These are phyloP conservation scores for Heliconius hortense DNA, from an alignment of 2,888 invertebrate genomes.

Conservation along the genomic window DNA sequence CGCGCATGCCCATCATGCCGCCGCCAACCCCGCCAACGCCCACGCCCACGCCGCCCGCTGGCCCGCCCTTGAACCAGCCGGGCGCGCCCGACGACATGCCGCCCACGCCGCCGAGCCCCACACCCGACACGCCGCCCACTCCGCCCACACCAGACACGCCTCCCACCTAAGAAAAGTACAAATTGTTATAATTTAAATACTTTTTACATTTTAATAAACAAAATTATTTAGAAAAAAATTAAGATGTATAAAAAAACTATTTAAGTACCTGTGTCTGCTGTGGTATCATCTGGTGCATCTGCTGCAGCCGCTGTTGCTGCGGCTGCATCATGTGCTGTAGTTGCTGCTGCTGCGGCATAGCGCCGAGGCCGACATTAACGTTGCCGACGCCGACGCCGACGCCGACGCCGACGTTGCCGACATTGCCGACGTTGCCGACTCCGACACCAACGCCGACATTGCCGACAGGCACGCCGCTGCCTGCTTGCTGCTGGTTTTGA, in stretches of 20 bases:
- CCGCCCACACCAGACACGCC: conserved; percentile 47
- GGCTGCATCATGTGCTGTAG: conserved; percentile 83
- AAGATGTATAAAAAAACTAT: conserved; percentile 3
- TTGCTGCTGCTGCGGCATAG: conserved; percentile 72
- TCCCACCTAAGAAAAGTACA: conserved; percentile 34
- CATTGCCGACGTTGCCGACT: conserved; percentile 51
- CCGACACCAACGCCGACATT: conserved; percentile 46
- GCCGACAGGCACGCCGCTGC: conserved; percentile 51
- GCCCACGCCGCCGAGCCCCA: conserved; percentile 47
- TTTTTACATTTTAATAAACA: not conserved
- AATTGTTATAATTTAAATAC: not conserved
- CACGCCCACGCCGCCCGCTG: conserved; percentile 50
- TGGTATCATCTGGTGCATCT: conserved; percentile 81
- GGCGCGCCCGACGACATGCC: conserved; percentile 49
- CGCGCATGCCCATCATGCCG: conserved; percentile 61
- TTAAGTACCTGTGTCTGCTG: conserved; percentile 79
- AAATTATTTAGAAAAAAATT: not conserved
- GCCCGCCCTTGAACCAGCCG: conserved; percentile 51
- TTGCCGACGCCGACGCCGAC: conserved; percentile 56
- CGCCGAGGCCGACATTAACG: conserved; percentile 58
- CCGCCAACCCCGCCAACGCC: conserved; percentile 57
- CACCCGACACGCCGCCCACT: conserved; percentile 48
- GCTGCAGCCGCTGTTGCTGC: conserved; percentile 81
- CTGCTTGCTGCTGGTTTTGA: conserved; percentile 71
- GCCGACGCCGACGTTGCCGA: conserved; percentile 49